Evolutionary conservation across 1,140 invertebrate species (phyloP).

Genomic region (Mamestra configurata): DNA sequence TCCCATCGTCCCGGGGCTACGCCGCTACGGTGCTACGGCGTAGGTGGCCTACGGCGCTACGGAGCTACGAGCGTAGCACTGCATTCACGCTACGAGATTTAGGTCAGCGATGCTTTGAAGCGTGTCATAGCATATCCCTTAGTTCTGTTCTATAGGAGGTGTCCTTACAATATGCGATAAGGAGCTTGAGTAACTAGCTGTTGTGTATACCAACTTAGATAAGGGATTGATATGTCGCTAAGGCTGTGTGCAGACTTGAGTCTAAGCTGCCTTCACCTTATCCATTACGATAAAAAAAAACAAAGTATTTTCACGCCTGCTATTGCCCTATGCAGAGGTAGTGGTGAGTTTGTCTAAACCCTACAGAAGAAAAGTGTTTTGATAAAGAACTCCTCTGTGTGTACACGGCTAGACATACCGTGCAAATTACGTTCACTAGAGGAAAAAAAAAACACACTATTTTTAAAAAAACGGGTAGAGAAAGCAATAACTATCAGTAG

Average conservation of each 20-base stretch:
- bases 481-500: constrained; percentile 1
- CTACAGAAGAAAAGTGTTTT: no score
- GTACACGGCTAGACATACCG: no score
- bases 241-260: neutral
- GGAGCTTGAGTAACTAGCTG: no score
- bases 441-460: neutral
- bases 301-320: no score
- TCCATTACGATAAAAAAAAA: no score
- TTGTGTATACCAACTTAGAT: neutral
- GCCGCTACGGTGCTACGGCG: constrained; percentile 21
- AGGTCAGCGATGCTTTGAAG: constrained; percentile 22
- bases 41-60: constrained; percentile 32
- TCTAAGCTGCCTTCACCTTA: no score
- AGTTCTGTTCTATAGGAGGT: neutral
- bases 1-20: constrained; percentile 11
- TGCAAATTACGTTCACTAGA: no score
- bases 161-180: constrained; percentile 22
- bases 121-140: neutral
- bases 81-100: constrained; percentile 30
- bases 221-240: neutral
- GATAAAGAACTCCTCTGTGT: no score
- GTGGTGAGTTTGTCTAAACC: no score
- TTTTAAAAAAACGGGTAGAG: no score
- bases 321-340: no score
- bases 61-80: constrained; percentile 16